These are phyloP conservation scores for Pocillopora meandrina DNA, from an alignment of 92 coral and sea anemone species.

Conservation along the genomic window DNA sequence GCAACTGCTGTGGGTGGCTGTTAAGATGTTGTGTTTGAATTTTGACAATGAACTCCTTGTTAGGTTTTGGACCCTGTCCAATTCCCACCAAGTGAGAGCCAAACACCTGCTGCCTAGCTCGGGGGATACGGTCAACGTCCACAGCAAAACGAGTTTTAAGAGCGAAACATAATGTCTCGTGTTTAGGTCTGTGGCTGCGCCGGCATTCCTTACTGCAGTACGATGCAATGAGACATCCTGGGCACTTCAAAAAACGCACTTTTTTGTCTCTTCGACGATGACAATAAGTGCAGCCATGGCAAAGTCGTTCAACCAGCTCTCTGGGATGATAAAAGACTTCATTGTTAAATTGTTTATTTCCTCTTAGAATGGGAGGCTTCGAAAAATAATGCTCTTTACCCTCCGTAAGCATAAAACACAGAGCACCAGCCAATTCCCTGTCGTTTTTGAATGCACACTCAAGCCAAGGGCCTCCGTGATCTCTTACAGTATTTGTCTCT, in stretches of 20 bases:
- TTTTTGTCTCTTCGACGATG: slow-evolving; percentile 6
- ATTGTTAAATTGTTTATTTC: slow-evolving; percentile 43
- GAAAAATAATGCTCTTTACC: slow-evolving; percentile 18
- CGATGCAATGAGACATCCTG: slow-evolving; percentile 46
- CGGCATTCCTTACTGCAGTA: slow-evolving; percentile 66
- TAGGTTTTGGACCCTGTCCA: no score
- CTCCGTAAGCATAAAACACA: background rate
- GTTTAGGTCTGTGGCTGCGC: slow-evolving; percentile 39
- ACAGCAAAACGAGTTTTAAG: slow-evolving; percentile 50
- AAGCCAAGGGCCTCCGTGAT: slow-evolving; percentile 19
- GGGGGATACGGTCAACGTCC: slow-evolving; percentile 16
- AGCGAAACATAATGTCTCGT: background rate
- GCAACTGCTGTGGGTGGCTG: no score
- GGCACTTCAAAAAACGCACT: slow-evolving; percentile 28
- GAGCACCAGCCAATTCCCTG: no score
- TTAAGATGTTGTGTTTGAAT: no score
- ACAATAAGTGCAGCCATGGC: background rate
- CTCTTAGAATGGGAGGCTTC: slow-evolving; percentile 27
- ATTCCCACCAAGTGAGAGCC: no score
- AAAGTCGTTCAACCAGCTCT: slow-evolving; percentile 4
- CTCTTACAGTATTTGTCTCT: slow-evolving; percentile 47
- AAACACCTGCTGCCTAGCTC: background rate
- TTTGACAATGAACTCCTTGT: no score
- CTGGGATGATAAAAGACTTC: slow-evolving; percentile 49
- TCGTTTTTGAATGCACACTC: background rate